phyloP scores from a whole-genome alignment of 2,113 vertebrate species.

The Sturnira hondurensis region DNA sequence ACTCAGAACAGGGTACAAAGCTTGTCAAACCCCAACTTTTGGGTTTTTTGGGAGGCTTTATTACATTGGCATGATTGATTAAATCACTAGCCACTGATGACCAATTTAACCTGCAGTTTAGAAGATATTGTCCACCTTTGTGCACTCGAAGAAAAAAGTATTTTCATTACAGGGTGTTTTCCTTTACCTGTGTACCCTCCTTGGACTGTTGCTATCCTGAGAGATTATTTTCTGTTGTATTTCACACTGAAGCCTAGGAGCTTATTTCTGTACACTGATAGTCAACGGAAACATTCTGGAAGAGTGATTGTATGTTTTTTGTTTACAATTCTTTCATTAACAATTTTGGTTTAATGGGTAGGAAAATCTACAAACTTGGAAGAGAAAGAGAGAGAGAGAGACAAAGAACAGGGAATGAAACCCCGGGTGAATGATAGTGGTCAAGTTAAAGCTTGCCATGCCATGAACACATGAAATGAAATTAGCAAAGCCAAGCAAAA shows the following conservation, averaged over 20 bases:
- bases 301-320: constrained; percentile 15
- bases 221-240: neutral
- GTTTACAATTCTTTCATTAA: constrained; percentile 44
- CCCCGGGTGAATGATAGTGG: constrained; percentile 24
- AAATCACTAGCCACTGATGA: neutral
- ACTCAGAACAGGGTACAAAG: neutral
- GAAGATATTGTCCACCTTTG: neutral
- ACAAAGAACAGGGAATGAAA: neutral
- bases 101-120: neutral
- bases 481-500: neutral
- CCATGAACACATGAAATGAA: neutral
- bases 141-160: neutral
- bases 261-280: constrained; percentile 29
- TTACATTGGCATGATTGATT: neutral
- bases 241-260: neutral
- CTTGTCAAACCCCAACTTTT: neutral
- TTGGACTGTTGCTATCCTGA: neutral
- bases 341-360: constrained; percentile 21
- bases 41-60: neutral
- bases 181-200: neutral
- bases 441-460: constrained; percentile 41
- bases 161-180: neutral
- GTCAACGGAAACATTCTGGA: constrained; percentile 32
- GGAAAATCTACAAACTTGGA: constrained; percentile 41
- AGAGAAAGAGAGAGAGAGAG: neutral